phyloP scores from a whole-genome alignment of 2,797 vertebrate species.

The Ceryle rudis region DNA sequence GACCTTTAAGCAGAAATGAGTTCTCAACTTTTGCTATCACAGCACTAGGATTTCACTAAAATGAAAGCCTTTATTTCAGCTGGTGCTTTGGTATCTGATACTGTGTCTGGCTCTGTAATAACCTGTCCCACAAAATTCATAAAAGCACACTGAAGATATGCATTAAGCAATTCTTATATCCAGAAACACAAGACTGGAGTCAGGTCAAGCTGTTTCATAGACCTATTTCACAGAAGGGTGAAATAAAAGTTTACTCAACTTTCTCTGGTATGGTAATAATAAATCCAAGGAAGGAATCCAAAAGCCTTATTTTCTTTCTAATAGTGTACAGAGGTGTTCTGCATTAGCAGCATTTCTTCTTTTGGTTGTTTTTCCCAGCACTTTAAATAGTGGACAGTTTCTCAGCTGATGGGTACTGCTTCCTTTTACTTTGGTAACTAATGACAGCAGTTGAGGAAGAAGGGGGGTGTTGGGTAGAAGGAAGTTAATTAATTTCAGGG shows the following conservation, averaged over 20 bases:
- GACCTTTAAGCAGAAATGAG: slow-evolving; percentile 30
- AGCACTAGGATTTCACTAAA: not conserved
- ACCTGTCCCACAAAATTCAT: not conserved
- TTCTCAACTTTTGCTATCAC: slow-evolving; percentile 16
- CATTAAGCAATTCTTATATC: not conserved
- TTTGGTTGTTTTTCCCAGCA: not conserved
- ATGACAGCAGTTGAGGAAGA: slow-evolving; percentile 20
- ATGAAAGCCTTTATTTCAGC: slow-evolving; percentile 19
- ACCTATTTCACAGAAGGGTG: not conserved
- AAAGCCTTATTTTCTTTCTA: not conserved
- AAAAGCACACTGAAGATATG: not conserved
- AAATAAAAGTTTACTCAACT: not conserved
- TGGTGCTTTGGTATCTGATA: not conserved
- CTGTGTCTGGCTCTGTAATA: not conserved
- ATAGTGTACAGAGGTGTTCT: not conserved
- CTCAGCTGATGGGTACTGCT: not conserved
- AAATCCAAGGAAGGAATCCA: not conserved
- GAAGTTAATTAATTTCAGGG: slow-evolving; percentile 67
- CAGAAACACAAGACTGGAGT: not conserved
- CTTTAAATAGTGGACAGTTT: slow-evolving; percentile 12
- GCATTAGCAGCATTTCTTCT: not conserved
- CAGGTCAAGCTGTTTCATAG: not conserved
- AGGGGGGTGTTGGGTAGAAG: slow-evolving; percentile 11
- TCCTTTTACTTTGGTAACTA: slow-evolving; percentile 25
- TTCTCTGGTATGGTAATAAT: not conserved